Conservation (phyloP, 2,888 invertebrate genomes). For the Drosophila picticornis region DNA sequence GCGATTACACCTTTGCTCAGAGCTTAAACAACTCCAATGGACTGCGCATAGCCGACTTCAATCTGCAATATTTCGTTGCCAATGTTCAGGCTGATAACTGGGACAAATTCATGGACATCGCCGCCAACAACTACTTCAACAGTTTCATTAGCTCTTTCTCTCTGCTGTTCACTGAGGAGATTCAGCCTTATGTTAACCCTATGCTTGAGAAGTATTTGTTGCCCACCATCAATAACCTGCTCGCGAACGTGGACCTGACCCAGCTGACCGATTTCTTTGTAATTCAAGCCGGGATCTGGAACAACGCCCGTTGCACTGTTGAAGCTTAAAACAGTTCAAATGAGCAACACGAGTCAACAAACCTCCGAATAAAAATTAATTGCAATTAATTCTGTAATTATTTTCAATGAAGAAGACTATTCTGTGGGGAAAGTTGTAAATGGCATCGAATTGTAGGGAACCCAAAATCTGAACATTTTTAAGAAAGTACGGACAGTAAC, state of each 20-base stretch:
- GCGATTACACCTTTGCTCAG: slow-evolving; percentile 48
- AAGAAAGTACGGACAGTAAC: too few species aligned
- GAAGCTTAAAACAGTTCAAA: slow-evolving; percentile 2
- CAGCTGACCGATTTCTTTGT: slow-evolving; percentile 20
- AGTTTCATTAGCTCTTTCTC: slow-evolving; percentile 40
- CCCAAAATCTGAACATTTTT: too few species aligned
- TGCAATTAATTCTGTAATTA: too few species aligned
- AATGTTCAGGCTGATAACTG: slow-evolving; percentile 55
- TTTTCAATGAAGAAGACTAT: too few species aligned
- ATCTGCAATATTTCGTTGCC: slow-evolving; percentile 58
- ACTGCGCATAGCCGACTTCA: slow-evolving; percentile 58
- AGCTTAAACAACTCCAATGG: slow-evolving; percentile 49
- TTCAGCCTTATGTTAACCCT: slow-evolving; percentile 46
- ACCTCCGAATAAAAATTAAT: too few species aligned
- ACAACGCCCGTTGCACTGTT: slow-evolving; percentile 30
- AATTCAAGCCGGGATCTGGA: slow-evolving; percentile 40
- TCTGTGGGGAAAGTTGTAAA: too few species aligned
- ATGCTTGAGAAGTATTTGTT: slow-evolving; percentile 24
- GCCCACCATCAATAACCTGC: slow-evolving; percentile 48
- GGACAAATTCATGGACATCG: slow-evolving; percentile 65
- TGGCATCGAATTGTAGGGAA: too few species aligned
- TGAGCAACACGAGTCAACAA: too few species aligned
- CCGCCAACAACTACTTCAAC: slow-evolving; percentile 71
- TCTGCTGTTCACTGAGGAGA: slow-evolving; percentile 55
- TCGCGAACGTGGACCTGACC: slow-evolving; percentile 38